Evolutionary conservation across 2,888 invertebrate species (phyloP).

Genomic region (Diplazon laetatorius): DNA sequence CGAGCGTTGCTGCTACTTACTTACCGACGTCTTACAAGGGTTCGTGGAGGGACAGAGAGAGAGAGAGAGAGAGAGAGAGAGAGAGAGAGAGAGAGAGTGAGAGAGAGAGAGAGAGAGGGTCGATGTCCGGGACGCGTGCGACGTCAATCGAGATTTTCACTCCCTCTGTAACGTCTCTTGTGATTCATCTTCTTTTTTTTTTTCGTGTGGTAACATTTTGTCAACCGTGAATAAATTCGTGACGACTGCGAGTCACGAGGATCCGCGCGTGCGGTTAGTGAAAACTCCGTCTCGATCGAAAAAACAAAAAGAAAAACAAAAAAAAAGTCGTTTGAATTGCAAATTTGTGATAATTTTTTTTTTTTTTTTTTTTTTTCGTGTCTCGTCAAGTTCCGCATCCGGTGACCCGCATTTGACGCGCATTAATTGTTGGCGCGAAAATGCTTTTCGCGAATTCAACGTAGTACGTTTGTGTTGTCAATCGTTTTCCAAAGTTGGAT

Average conservation of each 20-base stretch:
- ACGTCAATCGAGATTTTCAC: slow-evolving; percentile 61
- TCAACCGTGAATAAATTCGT: background rate
- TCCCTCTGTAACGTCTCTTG: slow-evolving; percentile 46
- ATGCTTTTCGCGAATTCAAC: background rate
- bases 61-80: too few species aligned
- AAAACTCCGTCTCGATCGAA: slow-evolving; percentile 32
- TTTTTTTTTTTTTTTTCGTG: too few species aligned
- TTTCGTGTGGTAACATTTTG: slow-evolving; percentile 31
- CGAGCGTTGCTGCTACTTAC: slow-evolving; percentile 7
- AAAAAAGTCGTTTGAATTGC: slow-evolving; percentile 36
- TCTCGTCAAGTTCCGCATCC: slow-evolving; percentile 42
- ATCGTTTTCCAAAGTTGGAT: background rate
- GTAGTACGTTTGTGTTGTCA: slow-evolving; percentile 14
- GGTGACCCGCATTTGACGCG: slow-evolving; percentile 12
- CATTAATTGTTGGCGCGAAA: background rate
- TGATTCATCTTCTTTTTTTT: slow-evolving; percentile 58
- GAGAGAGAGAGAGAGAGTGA: too few species aligned
- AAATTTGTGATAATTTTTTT: slow-evolving; percentile 41
- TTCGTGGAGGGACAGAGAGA: too few species aligned
- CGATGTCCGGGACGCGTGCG: slow-evolving; percentile 25
- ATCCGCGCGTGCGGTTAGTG: slow-evolving; percentile 36
- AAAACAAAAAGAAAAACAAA: too few species aligned
- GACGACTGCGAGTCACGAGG: slow-evolving; percentile 25
- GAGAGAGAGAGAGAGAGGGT: slow-evolving; percentile 17
- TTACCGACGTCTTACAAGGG: slow-evolving; percentile 42